Evolutionary conservation across 2,797 vertebrate species (phyloP).

Genomic region (Eospalax fontanierii): DNA sequence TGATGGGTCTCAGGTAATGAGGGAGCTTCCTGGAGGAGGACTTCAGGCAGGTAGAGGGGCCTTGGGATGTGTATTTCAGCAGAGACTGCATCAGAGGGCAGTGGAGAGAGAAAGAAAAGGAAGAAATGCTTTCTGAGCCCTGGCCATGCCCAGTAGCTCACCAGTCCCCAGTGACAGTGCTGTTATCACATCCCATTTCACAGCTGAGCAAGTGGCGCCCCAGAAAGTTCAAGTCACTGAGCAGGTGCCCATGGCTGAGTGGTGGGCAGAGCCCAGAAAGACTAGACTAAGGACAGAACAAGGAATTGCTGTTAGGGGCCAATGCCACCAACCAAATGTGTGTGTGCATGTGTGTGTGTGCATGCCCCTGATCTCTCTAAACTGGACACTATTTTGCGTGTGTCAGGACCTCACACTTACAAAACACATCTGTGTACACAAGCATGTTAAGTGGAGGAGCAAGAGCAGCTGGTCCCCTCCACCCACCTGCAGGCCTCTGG

Average conservation of each 20-base stretch:
- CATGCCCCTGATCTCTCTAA: not conserved
- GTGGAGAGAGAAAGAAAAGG: not conserved
- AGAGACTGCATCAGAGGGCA: not conserved
- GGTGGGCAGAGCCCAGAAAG: not conserved
- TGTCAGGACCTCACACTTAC: not conserved
- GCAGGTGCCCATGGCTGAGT: not conserved
- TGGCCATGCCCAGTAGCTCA: accelerated
- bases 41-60: accelerated
- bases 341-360: not conserved
- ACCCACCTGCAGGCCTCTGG: not conserved
- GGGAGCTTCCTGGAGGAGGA: not conserved
- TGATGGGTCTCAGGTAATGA: not conserved
- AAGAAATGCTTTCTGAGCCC: not conserved
- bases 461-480: not conserved
- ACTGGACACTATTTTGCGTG: not conserved
- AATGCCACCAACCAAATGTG: not conserved
- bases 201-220: not conserved
- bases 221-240: not conserved
- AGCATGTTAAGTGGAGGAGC: not conserved
- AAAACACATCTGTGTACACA: not conserved
- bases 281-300: not conserved
- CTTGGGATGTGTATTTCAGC: not conserved
- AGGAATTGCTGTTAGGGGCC: not conserved
- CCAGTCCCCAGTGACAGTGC: accelerated
- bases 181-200: not conserved